Conservation (phyloP, 2,113 vertebrate species). For the Notothenia rossii region DNA sequence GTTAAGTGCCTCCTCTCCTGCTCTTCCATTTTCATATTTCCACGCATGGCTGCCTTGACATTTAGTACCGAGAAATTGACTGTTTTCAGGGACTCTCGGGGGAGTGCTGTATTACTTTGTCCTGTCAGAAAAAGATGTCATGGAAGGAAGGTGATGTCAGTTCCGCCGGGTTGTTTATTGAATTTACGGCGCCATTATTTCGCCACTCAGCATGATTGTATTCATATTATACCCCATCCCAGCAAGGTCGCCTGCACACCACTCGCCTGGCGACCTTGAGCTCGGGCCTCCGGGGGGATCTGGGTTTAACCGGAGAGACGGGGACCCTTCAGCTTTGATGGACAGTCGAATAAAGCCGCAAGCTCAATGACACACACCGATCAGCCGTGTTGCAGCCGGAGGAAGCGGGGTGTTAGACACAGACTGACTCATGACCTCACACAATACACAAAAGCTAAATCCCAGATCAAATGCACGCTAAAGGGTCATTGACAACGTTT, state of each 20-base stretch:
- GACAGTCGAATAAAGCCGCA: slow-evolving; percentile 64
- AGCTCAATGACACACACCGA: slow-evolving; percentile 74
- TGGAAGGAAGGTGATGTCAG: slow-evolving; percentile 77
- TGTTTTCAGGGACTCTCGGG: slow-evolving; percentile 76
- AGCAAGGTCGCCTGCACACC: slow-evolving; percentile 70
- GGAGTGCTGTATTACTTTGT: slow-evolving; percentile 75
- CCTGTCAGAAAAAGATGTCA: slow-evolving; percentile 80
- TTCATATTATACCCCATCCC: slow-evolving; percentile 80
- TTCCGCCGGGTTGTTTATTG: slow-evolving; percentile 79
- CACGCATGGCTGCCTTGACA: slow-evolving; percentile 81
- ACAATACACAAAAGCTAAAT: no score
- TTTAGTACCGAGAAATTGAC: slow-evolving; percentile 72
- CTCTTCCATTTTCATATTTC: slow-evolving; percentile 73
- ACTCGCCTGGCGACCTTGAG: slow-evolving; percentile 70
- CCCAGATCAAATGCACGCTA: no score
- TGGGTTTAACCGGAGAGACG: slow-evolving; percentile 53
- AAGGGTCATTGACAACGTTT: no score
- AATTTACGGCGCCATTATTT: slow-evolving; percentile 84
- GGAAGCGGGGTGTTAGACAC: slow-evolving; percentile 25
- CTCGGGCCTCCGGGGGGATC: slow-evolving; percentile 20
- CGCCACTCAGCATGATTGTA: slow-evolving; percentile 82
- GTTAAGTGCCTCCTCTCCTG: slow-evolving; percentile 57
- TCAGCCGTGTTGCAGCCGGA: slow-evolving; percentile 57
- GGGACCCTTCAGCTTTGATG: slow-evolving; percentile 72
- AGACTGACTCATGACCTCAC: slow-evolving; percentile 36